These are phyloP conservation scores for Nycticryphes semicollaris DNA, from an alignment of 2,113 vertebrate genomes.

Conservation along the genomic window DNA sequence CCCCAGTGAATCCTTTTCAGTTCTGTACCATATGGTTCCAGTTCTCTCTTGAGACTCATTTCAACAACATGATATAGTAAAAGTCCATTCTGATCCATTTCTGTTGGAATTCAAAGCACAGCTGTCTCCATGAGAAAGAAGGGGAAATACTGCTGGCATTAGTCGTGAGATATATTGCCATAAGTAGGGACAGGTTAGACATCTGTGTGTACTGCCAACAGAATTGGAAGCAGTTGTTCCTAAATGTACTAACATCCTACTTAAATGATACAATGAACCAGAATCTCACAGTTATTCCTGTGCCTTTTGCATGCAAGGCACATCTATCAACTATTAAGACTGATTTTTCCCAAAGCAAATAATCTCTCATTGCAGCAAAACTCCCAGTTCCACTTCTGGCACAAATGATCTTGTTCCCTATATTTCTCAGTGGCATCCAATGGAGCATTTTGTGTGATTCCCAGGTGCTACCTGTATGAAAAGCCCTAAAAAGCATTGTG, in stretches of 20 bases:
- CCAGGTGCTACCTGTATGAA: not conserved
- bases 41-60: not conserved
- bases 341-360: not conserved
- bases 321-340: not conserved
- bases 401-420: not conserved
- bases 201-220: not conserved
- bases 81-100: not conserved
- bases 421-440: not conserved
- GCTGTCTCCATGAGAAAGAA: not conserved
- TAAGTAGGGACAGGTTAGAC: not conserved
- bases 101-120: not conserved
- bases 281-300: not conserved
- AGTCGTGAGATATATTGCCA: accelerated
- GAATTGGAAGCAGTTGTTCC: not conserved
- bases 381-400: not conserved
- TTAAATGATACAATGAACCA: accelerated
- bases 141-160: not conserved
- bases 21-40: not conserved
- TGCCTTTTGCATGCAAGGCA: not conserved
- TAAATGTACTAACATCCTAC: not conserved
- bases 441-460: not conserved
- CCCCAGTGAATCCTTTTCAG: not conserved
- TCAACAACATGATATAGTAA: not conserved
- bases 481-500: not conserved
- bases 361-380: not conserved